These are phyloP conservation scores for Taenaris catops DNA, from an alignment of 2,888 invertebrate species.

Conservation along the genomic window DNA sequence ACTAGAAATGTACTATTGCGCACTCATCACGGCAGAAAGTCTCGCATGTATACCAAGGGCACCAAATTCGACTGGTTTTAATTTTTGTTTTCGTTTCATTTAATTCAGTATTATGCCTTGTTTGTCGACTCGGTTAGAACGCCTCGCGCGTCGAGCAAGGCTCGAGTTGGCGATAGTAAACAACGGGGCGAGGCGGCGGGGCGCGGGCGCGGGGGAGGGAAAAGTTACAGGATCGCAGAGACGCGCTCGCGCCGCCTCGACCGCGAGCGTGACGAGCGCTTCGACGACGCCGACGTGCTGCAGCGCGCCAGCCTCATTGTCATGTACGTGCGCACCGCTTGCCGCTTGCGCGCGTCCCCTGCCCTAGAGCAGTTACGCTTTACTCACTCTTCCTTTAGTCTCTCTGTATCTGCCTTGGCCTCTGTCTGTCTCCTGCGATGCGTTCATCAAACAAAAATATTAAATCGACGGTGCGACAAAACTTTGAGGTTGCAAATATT, in stretches of 20 bases:
- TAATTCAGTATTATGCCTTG: slow-evolving; percentile 38
- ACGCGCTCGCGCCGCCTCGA: slow-evolving; percentile 69
- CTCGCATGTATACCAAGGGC: slow-evolving; percentile 16
- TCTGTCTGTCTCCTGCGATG: slow-evolving; percentile 11
- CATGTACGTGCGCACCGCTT: slow-evolving; percentile 82
- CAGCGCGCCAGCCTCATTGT: slow-evolving; percentile 93
- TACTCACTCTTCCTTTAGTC: background rate
- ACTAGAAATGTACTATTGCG: slow-evolving; percentile 11
- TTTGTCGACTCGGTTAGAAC: slow-evolving; percentile 41
- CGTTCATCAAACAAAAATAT: slow-evolving; percentile 18
- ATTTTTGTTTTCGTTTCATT: slow-evolving; percentile 32
- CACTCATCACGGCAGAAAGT: slow-evolving; percentile 14
- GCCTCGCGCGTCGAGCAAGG: slow-evolving; percentile 47
- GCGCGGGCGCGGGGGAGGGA: slow-evolving; percentile 47
- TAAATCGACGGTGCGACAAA: slow-evolving; percentile 2
- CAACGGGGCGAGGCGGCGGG: slow-evolving; percentile 31
- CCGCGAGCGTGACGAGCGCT: slow-evolving; percentile 81
- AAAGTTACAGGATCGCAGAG: slow-evolving; percentile 65
- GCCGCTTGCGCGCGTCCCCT: slow-evolving; percentile 22
- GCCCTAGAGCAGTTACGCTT: slow-evolving; percentile 24
- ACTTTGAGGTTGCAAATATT: background rate
- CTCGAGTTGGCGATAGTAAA: slow-evolving; percentile 43
- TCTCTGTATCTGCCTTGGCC: slow-evolving; percentile 7
- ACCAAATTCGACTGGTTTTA: slow-evolving; percentile 28
- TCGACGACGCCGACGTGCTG: slow-evolving; percentile 89